These are phyloP conservation scores for Hyaena hyaena DNA, from an alignment of 2,113 vertebrate species.

Conservation along the genomic window DNA sequence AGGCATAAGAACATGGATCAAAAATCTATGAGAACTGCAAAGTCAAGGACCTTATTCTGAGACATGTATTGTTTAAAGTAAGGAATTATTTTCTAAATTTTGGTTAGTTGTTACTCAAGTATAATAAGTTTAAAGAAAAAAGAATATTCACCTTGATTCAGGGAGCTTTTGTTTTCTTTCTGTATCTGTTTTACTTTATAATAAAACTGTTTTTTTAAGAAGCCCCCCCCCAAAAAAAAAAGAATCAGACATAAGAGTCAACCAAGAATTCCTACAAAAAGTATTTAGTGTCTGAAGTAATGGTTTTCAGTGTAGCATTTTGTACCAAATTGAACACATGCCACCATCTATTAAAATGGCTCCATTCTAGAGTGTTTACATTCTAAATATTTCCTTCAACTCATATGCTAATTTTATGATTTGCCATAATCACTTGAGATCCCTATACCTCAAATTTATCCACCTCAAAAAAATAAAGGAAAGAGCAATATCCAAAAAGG, in stretches of 20 bases:
- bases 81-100: conserved; percentile 37
- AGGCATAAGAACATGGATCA: conserved; percentile 28
- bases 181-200: no score
- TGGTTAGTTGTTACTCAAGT: neutral
- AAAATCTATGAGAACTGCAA: neutral
- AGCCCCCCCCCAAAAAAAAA: neutral
- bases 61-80: neutral
- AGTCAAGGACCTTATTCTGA: neutral
- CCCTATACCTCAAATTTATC: neutral
- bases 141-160: no score
- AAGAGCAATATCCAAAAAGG: neutral
- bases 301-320: neutral
- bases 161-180: no score
- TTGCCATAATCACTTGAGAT: neutral
- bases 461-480: neutral
- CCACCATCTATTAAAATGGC: neutral
- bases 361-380: conserved; percentile 22
- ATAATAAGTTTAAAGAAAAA: neutral
- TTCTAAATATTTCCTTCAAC: neutral
- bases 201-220: no score
- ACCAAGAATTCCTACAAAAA: conserved; percentile 7
- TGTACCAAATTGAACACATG: neutral
- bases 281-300: neutral
- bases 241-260: neutral
- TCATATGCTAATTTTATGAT: neutral